A percentile compares a stretch with the other conserved stretches of the same genome.
Evolutionary conservation across 2,888 invertebrate species (phyloP).

Genomic region (Synergus laeviventris): DNA sequence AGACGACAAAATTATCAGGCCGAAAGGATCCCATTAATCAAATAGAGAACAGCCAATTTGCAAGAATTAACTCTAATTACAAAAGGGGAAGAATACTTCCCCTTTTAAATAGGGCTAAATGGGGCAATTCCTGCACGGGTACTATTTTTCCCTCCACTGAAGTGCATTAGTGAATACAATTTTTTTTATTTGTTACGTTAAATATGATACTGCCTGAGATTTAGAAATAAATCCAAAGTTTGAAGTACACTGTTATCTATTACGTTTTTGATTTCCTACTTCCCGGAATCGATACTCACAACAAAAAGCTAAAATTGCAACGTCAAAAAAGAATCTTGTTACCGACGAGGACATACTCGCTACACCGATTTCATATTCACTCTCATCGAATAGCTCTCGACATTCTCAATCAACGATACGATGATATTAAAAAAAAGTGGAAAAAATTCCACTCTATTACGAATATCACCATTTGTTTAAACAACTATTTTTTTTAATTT

Average conservation of each 20-base stretch:
- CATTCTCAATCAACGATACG: slow-evolving; percentile 32
- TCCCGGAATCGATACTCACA: slow-evolving; percentile 2
- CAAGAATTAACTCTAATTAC: slow-evolving; percentile 8
- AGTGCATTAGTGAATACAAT: too few species aligned
- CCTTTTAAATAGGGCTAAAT: too few species aligned
- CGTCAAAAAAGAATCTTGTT: slow-evolving; percentile 34
- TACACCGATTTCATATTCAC: slow-evolving; percentile 22
- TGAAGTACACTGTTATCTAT: neutral
- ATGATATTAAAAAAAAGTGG: neutral
- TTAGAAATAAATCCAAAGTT: neutral
- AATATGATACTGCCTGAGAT: too few species aligned
- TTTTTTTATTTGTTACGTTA: too few species aligned
- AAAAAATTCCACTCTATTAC: neutral
- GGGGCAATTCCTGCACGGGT: too few species aligned
- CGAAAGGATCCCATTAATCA: slow-evolving; percentile 24
- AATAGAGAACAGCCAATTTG: slow-evolving; percentile 30
- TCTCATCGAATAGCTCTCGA: slow-evolving; percentile 25
- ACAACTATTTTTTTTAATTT: too few species aligned
- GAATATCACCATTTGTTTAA: too few species aligned
- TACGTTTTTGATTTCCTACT: slow-evolving; percentile 23
- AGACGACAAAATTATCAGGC: slow-evolving; percentile 6
- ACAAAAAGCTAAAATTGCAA: slow-evolving; percentile 18
- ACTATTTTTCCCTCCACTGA: too few species aligned
- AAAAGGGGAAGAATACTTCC: too few species aligned
- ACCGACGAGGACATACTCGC: slow-evolving; percentile 3